Base-by-base conservation (phyloP, 2,888 invertebrate species). In the Cerastoderma edule region DNA sequence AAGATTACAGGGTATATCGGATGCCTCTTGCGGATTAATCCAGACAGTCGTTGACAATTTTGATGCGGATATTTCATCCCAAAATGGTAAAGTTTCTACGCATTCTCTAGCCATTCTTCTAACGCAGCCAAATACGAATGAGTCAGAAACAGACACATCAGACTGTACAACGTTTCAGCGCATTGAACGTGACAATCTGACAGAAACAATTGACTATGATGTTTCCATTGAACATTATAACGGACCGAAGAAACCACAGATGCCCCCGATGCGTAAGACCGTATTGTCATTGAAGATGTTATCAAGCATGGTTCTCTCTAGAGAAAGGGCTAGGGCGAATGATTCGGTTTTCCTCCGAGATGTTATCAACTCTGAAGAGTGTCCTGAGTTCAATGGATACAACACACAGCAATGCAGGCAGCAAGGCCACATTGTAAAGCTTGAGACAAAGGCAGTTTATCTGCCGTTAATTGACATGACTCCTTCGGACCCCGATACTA, bases 401-500 rank as follows among this genome's bases (percentile, higher is more conserved):
- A 74, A 74, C 28, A 74, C 74, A 30, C 0, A 13, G n/a, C 5
- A 44, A 3, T 66, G 30, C n/a, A n/a, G 83, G 24, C 63, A 78
- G 19, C 70, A 68, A 46, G 78, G 77, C 0, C 70, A 76, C 19
- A 19, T 27, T 0, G 0, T 65, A 5, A 33, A 56, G 56, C 72
- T 74, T 44, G 69, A 72, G 27, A 83, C 74, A 24, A 76, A 65
- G 22, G 76, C 75, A 13, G 64, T 71, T 30, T 83, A 83, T 35
- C 16, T 69, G 19, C 79, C 83, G 1, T 60, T 83, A 13, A 79
- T 82, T 22, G 81, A 83, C 46, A 79, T 76, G 77, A 54, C 24
- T 0, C 81, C 79, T 0, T 54, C 80, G 0, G 71, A 83, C 53
- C 81, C 72, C 5, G 76, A 78, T 32, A 75, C 72, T 1, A 82